Conservation (phyloP, 2,113 vertebrate genomes). For the Fukomys damarensis region DNA sequence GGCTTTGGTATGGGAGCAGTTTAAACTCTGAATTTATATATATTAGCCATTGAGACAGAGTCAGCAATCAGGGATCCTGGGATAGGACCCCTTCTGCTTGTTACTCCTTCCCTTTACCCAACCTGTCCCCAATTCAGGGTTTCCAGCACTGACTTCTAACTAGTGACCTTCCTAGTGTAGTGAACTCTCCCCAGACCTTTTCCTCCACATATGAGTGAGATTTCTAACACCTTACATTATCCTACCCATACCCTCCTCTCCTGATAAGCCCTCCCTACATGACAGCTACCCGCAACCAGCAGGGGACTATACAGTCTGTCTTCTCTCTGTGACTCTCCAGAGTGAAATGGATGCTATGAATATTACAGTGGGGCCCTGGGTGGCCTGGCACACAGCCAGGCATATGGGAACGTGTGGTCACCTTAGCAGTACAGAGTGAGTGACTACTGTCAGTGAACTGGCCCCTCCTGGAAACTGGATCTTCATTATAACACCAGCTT, state of each 20-base stretch:
- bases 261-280: neutral
- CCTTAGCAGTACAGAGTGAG: neutral
- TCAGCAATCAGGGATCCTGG: neutral
- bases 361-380: neutral
- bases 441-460: neutral
- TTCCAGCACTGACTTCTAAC: neutral
- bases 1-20: neutral
- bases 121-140: accelerated
- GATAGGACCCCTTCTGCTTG: neutral
- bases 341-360: neutral
- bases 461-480: neutral
- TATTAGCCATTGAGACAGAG: neutral
- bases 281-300: neutral
- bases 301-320: neutral
- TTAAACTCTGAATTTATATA: neutral
- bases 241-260: neutral
- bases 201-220: neutral
- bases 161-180: neutral
- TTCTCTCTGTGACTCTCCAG: neutral
- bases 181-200: neutral
- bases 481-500: neutral
- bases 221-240: neutral
- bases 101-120: neutral
- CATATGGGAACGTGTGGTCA: neutral
- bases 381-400: neutral